These are phyloP conservation scores for Chrysoperla carnea DNA, from an alignment of 1,140 invertebrate genomes.

Conservation along the genomic window DNA sequence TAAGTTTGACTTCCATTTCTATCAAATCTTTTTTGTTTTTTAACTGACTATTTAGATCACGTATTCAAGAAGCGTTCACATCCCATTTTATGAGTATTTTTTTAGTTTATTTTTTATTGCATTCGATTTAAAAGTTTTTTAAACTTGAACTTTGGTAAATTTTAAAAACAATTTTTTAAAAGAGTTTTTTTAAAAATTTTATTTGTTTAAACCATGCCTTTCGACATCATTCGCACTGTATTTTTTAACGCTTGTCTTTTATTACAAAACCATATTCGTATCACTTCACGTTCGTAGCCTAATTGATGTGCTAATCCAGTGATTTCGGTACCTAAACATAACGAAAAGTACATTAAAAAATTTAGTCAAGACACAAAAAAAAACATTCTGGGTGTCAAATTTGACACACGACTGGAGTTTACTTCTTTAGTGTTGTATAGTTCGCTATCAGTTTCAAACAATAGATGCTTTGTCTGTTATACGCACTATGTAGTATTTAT, in stretches of 20 bases:
- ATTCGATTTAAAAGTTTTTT: not conserved
- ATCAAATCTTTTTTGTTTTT: not conserved
- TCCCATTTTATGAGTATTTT: not conserved
- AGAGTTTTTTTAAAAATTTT: not conserved
- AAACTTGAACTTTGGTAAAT: not conserved
- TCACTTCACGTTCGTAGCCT: constrained; percentile 93
- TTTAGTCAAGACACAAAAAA: constrained; percentile 1
- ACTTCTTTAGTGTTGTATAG: too few relatives aligned
- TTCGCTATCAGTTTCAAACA: too few relatives aligned
- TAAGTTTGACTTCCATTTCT: too few relatives aligned
- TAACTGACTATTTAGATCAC: not conserved
- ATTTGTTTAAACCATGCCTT: constrained; percentile 36
- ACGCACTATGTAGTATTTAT: too few relatives aligned
- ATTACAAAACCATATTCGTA: constrained; percentile 98
- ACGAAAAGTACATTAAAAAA: constrained; percentile 4
- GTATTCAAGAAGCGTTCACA: not conserved
- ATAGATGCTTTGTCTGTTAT: too few relatives aligned
- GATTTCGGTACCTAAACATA: constrained; percentile 79
- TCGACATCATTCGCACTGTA: constrained; percentile 81
- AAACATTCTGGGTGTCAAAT: too few relatives aligned
- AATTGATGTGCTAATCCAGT: constrained; percentile 86
- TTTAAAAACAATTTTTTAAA: not conserved
- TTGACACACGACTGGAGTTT: too few relatives aligned
- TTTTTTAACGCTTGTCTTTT: constrained; percentile 94
- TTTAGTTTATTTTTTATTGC: too few relatives aligned